Conservation (phyloP, 2,797 vertebrate genomes). For the Etheostoma nigrum region DNA sequence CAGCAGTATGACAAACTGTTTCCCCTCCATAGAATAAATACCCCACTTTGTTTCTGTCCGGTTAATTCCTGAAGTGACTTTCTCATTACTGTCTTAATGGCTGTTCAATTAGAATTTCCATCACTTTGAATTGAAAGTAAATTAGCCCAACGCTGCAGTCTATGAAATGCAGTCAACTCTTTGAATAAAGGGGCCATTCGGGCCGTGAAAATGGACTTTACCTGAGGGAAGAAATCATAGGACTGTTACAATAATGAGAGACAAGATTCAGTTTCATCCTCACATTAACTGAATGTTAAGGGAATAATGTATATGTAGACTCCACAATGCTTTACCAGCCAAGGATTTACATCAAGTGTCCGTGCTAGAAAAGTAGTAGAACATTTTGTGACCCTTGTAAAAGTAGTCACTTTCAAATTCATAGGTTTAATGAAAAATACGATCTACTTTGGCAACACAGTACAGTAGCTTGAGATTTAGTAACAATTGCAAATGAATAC, state of each 20-base stretch:
- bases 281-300: constrained; percentile 23
- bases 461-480: too few species aligned
- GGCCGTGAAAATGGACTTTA: constrained; percentile 55
- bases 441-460: too few species aligned
- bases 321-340: constrained; percentile 1
- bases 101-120: constrained; percentile 60
- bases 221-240: constrained; percentile 55
- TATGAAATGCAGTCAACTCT: constrained; percentile 56
- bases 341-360: neutral
- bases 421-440: too few species aligned
- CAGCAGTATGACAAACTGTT: constrained; percentile 30
- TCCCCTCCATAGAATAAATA: constrained; percentile 39
- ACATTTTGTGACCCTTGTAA: too few species aligned
- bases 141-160: constrained; percentile 48
- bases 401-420: too few species aligned
- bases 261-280: constrained; percentile 32
- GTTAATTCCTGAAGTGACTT: constrained; percentile 44
- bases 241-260: constrained; percentile 50
- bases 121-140: constrained; percentile 59
- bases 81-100: constrained; percentile 59
- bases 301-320: constrained; percentile 16
- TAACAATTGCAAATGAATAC: too few species aligned
- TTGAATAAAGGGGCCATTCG: constrained; percentile 59
- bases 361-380: too few species aligned
- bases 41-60: constrained; percentile 47